A percentile compares a stretch with the other conserved stretches of the same genome.
Evolutionary conservation across 1,140 invertebrate species (phyloP).

Genomic region (silkworm (Bombyx mori)): ASM3026992v2 NC_085130.1:2486501-2487000

Average conservation of each 20-base stretch:
- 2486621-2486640: conserved; percentile 60
- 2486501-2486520: conserved; percentile 63
- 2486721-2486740: conserved; percentile 64
- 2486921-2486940: conserved; percentile 57
- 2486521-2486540: conserved; percentile 34
- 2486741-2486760: conserved; percentile 74
- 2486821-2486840: conserved; percentile 68
- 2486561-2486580: conserved; percentile 31
- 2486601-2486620: conserved; percentile 69
- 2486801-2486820: conserved; percentile 59
- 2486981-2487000: conserved; percentile 74
- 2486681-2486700: conserved; percentile 59
- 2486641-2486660: conserved; percentile 62
- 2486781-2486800: conserved; percentile 60
- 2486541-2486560: conserved; percentile 65
- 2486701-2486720: conserved; percentile 62
- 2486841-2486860: conserved; percentile 72
- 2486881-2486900: conserved; percentile 60
- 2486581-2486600: conserved; percentile 49
- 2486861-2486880: conserved; percentile 54
- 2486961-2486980: conserved; percentile 62
- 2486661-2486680: conserved; percentile 48
- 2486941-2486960: conserved; percentile 57
- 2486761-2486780: conserved; percentile 74
- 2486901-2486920: conserved; percentile 65